Percentiles rank a stretch among this genome's conserved stretches.
phyloP scores from a whole-genome alignment of 2,888 invertebrate genomes.

The Synergus umbraculus region DNA sequence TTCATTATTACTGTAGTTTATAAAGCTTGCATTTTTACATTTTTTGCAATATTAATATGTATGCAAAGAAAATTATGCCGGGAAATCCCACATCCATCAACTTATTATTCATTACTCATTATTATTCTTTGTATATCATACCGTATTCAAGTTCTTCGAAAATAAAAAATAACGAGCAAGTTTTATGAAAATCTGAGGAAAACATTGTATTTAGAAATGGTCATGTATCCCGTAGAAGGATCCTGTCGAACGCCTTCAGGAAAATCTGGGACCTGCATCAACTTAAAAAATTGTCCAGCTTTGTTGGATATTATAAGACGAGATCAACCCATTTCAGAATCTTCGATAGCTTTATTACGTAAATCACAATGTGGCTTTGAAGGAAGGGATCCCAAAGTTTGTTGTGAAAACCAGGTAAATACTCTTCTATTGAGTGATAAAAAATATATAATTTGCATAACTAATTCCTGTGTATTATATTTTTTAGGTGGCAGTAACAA shows the following conservation, averaged over 20 bases:
- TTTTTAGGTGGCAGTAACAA: constrained; percentile 27
- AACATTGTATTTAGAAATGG: not conserved
- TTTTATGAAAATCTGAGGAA: not conserved
- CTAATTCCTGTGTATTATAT: no score
- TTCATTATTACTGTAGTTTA: not conserved
- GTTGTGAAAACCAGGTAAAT: constrained; percentile 66
- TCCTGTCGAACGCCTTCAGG: constrained; percentile 63
- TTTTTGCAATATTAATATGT: no score
- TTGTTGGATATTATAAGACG: constrained; percentile 68
- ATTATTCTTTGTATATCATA: no score
- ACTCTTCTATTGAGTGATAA: not conserved
- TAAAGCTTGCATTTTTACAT: no score
- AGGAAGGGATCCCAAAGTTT: constrained; percentile 76
- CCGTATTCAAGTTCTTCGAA: no score
- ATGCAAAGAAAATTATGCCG: no score
- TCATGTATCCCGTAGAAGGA: constrained; percentile 44
- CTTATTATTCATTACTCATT: no score
- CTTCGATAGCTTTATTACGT: constrained; percentile 67
- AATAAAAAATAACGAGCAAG: not conserved
- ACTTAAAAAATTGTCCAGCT: constrained; percentile 71
- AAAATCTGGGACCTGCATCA: constrained; percentile 72
- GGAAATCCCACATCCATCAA: no score
- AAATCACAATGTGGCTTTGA: constrained; percentile 78
- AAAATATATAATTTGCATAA: not conserved
- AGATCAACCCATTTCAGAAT: constrained; percentile 62